phyloP scores from a whole-genome alignment of 2,888 invertebrate species.

The Quadroppia sp. region DNA sequence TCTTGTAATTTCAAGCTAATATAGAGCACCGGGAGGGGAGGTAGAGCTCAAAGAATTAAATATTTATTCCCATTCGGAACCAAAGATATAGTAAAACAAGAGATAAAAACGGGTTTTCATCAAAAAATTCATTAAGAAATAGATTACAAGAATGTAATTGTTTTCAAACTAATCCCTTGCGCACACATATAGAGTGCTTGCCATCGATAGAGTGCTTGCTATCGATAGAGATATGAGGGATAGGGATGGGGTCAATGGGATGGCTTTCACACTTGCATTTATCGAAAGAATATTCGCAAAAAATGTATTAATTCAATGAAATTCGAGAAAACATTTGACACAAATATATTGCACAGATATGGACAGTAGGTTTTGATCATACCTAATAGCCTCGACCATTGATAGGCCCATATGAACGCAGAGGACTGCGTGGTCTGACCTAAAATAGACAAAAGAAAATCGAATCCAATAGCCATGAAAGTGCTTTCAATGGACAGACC shows the following conservation, averaged over 20 bases:
- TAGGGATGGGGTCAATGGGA: no score
- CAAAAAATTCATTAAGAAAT: neutral
- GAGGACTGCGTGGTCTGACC: slow-evolving; percentile 61
- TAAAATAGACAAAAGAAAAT: neutral
- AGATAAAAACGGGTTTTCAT: no score
- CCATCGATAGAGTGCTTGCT: no score
- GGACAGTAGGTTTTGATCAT: slow-evolving; percentile 54
- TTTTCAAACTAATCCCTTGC: neutral
- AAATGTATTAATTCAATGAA: no score
- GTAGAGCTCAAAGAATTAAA: neutral
- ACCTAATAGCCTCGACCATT: slow-evolving; percentile 96
- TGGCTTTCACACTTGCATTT: no score
- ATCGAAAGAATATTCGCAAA: no score
- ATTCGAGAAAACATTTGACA: no score
- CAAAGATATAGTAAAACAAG: no score
- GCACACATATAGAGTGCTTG: neutral
- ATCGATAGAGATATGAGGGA: no score
- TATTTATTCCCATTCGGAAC: neutral
- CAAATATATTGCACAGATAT: no score
- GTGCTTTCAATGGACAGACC: slow-evolving; percentile 63
- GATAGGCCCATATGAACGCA: slow-evolving; percentile 93
- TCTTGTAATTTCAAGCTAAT: neutral
- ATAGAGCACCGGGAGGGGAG: neutral
- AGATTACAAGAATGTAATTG: slow-evolving; percentile 2
- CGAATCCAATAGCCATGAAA: slow-evolving; percentile 56